A percentile compares a stretch with the other conserved stretches of the same genome.
Conservation (phyloP, 2,797 vertebrate genomes). For the Syngnathus rostellatus region DNA sequence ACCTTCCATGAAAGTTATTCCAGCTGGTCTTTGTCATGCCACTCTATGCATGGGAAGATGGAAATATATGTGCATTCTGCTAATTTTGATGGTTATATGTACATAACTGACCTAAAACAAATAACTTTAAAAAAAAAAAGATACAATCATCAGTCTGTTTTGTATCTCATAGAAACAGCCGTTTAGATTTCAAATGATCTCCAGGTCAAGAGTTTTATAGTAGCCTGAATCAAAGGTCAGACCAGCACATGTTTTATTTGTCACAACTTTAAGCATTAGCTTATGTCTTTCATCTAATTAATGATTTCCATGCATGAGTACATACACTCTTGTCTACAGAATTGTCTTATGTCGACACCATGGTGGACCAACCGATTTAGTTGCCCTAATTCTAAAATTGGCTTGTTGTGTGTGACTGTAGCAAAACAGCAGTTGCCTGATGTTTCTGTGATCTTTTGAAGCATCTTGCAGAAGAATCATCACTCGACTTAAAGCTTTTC, state of each 20-base stretch:
- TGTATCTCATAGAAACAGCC: background rate
- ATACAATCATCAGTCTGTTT: background rate
- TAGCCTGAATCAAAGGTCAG: background rate
- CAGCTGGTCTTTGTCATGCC: constrained; percentile 1
- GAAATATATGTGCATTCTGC: background rate
- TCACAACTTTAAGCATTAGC: background rate
- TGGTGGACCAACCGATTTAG: background rate
- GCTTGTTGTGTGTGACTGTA: background rate
- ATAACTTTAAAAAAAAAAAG: background rate
- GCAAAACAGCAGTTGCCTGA: background rate
- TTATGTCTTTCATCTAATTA: background rate
- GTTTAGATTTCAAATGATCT: background rate
- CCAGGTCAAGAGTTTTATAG: background rate
- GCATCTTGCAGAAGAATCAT: background rate
- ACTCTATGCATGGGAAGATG: background rate
- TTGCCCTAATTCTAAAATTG: background rate
- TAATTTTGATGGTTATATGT: background rate
- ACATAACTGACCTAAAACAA: background rate
- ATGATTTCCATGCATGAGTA: background rate
- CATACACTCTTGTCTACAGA: background rate
- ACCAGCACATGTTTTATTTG: background rate
- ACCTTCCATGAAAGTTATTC: background rate
- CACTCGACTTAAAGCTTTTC: background rate
- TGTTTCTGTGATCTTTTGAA: background rate
- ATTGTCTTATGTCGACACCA: background rate